A percentile compares a stretch with the other conserved stretches of the same genome.
phyloP scores from a whole-genome alignment of 2,797 vertebrate species.

The Enteromius argenteus region DNA sequence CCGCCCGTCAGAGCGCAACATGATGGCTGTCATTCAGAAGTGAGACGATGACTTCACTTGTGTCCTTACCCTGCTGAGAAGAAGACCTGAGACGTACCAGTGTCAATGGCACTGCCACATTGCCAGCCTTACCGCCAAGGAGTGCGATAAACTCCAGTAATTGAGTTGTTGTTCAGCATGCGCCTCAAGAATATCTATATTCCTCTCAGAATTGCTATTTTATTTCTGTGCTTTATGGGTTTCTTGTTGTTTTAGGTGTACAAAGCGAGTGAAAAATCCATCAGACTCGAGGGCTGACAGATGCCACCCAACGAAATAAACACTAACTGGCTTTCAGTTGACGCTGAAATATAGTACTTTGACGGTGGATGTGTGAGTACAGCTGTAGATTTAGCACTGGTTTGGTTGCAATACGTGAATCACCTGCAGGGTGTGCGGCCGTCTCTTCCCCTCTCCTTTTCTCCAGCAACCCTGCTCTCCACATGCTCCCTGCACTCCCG shows the following conservation, averaged over 20 bases:
- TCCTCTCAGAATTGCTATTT: constrained; percentile 31
- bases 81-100: constrained; percentile 24
- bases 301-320: constrained; percentile 40
- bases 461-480: constrained; percentile 47
- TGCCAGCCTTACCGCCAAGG: constrained; percentile 55
- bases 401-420: constrained; percentile 58
- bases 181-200: constrained; percentile 26
- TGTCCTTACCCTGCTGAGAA: constrained; percentile 17
- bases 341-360: constrained; percentile 43
- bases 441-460: constrained; percentile 44
- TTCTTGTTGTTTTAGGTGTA: constrained; percentile 9
- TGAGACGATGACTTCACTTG: constrained; percentile 30
- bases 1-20: constrained; percentile 75
- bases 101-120: constrained; percentile 63
- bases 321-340: constrained; percentile 35
- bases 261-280: constrained; percentile 41
- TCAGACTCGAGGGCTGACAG: constrained; percentile 34
- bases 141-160: constrained; percentile 6
- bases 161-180: not conserved
- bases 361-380: constrained; percentile 13
- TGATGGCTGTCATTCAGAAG: constrained; percentile 79
- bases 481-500: constrained; percentile 63
- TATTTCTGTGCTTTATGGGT: constrained; percentile 27
- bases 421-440: constrained; percentile 48
- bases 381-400: constrained; percentile 47